Base-by-base conservation (phyloP, 2,113 vertebrate genomes). In the Urocynchramus pylzowi region DNA sequence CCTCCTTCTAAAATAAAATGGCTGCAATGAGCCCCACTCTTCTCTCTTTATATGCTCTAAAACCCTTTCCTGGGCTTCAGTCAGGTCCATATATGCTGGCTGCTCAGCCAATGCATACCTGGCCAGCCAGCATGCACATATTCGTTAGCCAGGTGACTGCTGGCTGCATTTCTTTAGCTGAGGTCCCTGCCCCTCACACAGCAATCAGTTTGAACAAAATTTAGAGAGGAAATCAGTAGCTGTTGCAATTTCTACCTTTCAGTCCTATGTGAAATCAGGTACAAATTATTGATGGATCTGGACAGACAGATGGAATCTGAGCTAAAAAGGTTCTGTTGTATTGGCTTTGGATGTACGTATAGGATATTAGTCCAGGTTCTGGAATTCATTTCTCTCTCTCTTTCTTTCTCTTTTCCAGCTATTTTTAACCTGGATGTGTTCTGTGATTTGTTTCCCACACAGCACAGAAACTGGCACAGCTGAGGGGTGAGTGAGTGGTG, bases 381-480 rank as follows among this genome's bases (percentile, higher is more conserved):
- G 86, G 93, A 89, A 95, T 81, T 95, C 2, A 92, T 90, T 93
- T 91, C 26, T 95, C 45, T 92, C 61, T 93, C 78, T 84, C 42
- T 60, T 26, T 67, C 69, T 88, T 41, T 65, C 61, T 90, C 33
- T 84, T 82, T 95, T 90, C 24, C 73, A 90, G 94, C 86, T 96
- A 75, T 95, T 97, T 96, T 97, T 96, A 96, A 69, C 68, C 68
- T 93, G 93, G 68, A 95, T 84, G 79, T 77, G 56, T 86, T 90
- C 91, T 93, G 83, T 4, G 3, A 86, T 86, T 84, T 86, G 76
- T 96, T 96, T 96, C 83, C 52, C 60, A 74, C 91, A 92, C 68
- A 81, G 64, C 86, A 84, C 3, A 63, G 83, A 89, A 84, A 81
- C 63, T 84, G 83, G 86, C 86, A 88, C 64, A 44, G 69, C 80